Evolutionary conservation across 2,888 invertebrate genomes (phyloP).

Genomic region (Mayetiola destructor): DNA sequence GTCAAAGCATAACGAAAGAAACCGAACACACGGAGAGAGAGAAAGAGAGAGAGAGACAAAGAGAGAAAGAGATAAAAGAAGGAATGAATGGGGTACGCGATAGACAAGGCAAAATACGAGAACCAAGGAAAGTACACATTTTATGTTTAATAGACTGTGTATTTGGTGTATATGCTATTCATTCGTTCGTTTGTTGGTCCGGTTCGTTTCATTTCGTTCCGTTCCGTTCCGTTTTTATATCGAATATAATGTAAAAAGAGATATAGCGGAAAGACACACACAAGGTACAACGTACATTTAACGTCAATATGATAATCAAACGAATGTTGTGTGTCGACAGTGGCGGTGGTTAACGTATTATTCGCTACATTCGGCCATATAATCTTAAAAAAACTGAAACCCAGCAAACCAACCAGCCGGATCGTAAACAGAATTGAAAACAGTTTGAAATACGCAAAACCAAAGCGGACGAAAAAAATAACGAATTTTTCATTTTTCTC

Average conservation of each 20-base stretch:
- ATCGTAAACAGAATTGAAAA: too few species aligned
- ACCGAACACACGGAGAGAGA: neutral
- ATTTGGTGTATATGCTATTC: neutral
- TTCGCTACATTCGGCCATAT: too few species aligned
- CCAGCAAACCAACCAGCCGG: too few species aligned
- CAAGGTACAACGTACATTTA: slow-evolving; percentile 5
- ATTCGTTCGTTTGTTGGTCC: too few species aligned
- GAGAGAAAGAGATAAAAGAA: neutral
- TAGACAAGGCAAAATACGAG: neutral
- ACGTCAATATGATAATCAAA: slow-evolving; percentile 9
- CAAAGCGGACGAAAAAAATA: too few species aligned
- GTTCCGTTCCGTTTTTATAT: too few species aligned
- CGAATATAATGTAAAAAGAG: too few species aligned
- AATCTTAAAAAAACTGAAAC: too few species aligned
- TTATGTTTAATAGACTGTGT: slow-evolving; percentile 12
- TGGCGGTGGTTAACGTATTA: slow-evolving; percentile 13
- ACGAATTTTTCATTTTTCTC: too few species aligned
- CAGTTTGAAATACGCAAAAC: too few species aligned
- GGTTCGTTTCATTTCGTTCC: too few species aligned
- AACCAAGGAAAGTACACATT: neutral
- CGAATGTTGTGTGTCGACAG: slow-evolving; percentile 8
- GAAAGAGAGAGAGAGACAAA: neutral
- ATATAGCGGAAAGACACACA: too few species aligned
- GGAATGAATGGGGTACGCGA: neutral
- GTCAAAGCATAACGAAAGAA: neutral